Base-by-base conservation (phyloP, 2,797 vertebrate genomes). In the Amazonetta brasiliensis region DNA sequence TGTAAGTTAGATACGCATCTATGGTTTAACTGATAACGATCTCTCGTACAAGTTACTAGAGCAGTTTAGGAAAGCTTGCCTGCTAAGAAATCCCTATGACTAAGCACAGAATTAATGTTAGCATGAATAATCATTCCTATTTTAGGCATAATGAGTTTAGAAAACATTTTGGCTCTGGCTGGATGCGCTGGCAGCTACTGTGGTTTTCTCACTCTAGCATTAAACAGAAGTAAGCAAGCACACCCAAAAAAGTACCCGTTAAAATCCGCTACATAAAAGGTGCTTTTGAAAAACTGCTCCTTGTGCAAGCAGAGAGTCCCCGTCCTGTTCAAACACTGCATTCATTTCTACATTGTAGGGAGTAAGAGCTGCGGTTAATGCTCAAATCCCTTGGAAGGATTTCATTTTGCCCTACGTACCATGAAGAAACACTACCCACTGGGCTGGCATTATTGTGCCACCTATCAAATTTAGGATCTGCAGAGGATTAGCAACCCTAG, bases 401-500 rank as follows among this genome's bases (percentile, higher is more conserved):
- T 95, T 94, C 21, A 48, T 87, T 93, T 83, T 94, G 81, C 75
- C 85, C 77, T 77, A 12, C 62, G 90, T 64, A 91, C 71, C 60
- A 84, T 89, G 71, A 95, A 77, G 92, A 92, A 92, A 93, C 43
- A 60, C 77, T 56, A 62, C 91, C 90, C 2, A 11, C 84, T 87
- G 86, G 50, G 87, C 91, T 96, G 89, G 96, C 95, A 88, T 90
- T 95, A 87, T 92, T 95, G 68, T 92, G 80, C 90, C 86, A 94
- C 84, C 95, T 94, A 95, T 94, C 94, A 95, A 87, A 96, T 93
- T 77, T 79, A 95, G 93, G 89, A 78, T 39, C 92, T 95, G 88
- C 83, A 94, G 84, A 88, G 95, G 95, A 97, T 96, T 96, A 95
- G 69, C 81, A 85, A 90, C 63, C 91, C 92, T 48, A 56, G 87